Evolutionary conservation across 2,113 vertebrate species (phyloP), one percentile per base, ranked within the genome.

Genomic region (Triplophysa tibetana): DNA sequence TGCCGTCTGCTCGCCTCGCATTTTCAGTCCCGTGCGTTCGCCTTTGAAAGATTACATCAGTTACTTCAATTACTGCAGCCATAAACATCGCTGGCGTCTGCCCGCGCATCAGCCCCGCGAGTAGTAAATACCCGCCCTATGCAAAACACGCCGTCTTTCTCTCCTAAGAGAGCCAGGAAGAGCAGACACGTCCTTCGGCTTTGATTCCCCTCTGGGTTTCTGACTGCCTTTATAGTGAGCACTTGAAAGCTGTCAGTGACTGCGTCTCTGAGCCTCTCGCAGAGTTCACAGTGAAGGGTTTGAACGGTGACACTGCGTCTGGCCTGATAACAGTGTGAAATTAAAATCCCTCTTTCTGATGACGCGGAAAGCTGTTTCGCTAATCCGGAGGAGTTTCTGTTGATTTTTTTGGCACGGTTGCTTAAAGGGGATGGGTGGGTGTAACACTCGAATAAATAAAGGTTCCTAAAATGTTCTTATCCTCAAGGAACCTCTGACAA

Each of bases 281-380:
- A 83, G 64, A 73, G 70, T 73, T 73, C 70, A 73, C 33, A 7
- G 54, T 73, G 70, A 73, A 73, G 70, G 70, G 54, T 24, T 66
- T 67, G 64, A 67, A 50, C 60, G 21, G 64, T 70, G 72, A 68
- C 78, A 61, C 73, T 43, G 78, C 41, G 38, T 76, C 58, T 80
- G 48, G 17, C 26, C 78, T 80, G 82, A 80, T 77, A 83, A 80
- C 56, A 48, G 60, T 70, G 66, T 80, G 78, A 80, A 77, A 77
- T 80, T 76, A 77, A 80, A 80, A 72, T 80, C 78, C 77, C 66
- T 69, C 60, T 76, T 79, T 83, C 70, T 80, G 77, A 79, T 77
- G 58, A 76, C 9, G 72, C 38, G 45, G 56, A 80, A 19, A 19
- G 77, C 54, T 52, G 10, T 62, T 67, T 33, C 13, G 16, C 66